These are phyloP conservation scores for Anodontia alba DNA, from an alignment of 2,888 invertebrate species.

Conservation along the genomic window DNA sequence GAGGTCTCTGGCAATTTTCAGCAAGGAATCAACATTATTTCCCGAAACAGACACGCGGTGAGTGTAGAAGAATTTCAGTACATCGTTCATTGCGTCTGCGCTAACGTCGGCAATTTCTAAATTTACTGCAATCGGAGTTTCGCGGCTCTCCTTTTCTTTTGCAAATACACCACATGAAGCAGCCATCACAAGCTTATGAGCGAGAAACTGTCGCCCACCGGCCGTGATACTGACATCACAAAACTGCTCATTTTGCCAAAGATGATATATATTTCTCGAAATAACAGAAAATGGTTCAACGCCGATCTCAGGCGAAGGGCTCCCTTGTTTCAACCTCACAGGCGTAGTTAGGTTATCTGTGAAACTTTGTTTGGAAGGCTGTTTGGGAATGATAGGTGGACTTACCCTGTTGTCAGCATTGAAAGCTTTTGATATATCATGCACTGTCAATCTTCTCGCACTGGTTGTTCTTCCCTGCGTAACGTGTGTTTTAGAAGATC, in stretches of 20 bases:
- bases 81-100: conserved; percentile 59
- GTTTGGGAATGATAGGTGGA: not conserved
- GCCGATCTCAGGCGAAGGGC: not conserved
- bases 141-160: conserved; percentile 45
- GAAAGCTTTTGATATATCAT: not conserved
- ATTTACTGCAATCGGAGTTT: conserved; percentile 44
- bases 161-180: conserved; percentile 71
- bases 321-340: conserved; percentile 15
- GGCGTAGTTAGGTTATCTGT: conserved; percentile 25
- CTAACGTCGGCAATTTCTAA: conserved; percentile 61
- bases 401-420: not conserved
- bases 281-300: not conserved
- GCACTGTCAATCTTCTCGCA: not conserved
- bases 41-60: conserved; percentile 61
- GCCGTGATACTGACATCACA: conserved; percentile 69
- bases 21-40: conserved; percentile 65
- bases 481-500: not conserved
- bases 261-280: conserved; percentile 58
- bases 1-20: conserved; percentile 68
- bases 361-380: not conserved
- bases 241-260: conserved; percentile 67
- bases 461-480: not conserved
- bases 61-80: conserved; percentile 74
- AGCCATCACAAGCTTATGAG: conserved; percentile 76
- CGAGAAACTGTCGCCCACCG: conserved; percentile 57